Evolutionary conservation across 1,140 invertebrate genomes (phyloP), one percentile per base, ranked within the genome.

Genomic region (Megathymus violae): DNA sequence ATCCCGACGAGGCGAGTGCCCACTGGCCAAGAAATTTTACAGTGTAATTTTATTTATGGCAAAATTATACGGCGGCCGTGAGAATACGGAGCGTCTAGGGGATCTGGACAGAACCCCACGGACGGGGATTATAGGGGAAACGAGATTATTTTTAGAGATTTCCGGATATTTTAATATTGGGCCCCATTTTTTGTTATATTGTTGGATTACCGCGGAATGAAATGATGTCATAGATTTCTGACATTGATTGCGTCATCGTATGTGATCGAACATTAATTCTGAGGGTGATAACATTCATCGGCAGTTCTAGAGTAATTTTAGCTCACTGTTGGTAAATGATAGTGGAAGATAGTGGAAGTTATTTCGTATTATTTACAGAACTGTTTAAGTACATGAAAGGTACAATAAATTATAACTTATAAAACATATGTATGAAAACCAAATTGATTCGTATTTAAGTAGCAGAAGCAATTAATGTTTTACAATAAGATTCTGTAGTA

Each of bases 1-100:
- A 3, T 27, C 15, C 6, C 4, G 31, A 41, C 4, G 31, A 41
- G 52, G 25, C 27, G 46, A 27, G 22, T 52, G 50, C n/a, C 40
- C 38, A 54, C 11, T 60, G 76, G 74, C 75, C 71, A 73, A 76
- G 76, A 64, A 72, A 78, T 79, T 84, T 81, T 79, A 74, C 78
- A 78, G 52, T 76, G 70, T 67, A 75, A 82, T 84, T 81, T 85
- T 85, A 83, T 87, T 85, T 88, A 88, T 85, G 70, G 76, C 69
- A 9, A 79, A 80, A 87, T 87, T 87, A 87, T 87, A 81, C 84
- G 68, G 72, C 25, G 61, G 62, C 65, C 80, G 80, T 87, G 84
- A 85, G 84, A 87, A 78, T 63, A 65, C 41, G 16, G 22, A 48
- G 43, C 46, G 36, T 65, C 31, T 16, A 31, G 31, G 63, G 56